phyloP scores from a whole-genome alignment of 1,140 invertebrate species.

The Lucilia sericata region DNA sequence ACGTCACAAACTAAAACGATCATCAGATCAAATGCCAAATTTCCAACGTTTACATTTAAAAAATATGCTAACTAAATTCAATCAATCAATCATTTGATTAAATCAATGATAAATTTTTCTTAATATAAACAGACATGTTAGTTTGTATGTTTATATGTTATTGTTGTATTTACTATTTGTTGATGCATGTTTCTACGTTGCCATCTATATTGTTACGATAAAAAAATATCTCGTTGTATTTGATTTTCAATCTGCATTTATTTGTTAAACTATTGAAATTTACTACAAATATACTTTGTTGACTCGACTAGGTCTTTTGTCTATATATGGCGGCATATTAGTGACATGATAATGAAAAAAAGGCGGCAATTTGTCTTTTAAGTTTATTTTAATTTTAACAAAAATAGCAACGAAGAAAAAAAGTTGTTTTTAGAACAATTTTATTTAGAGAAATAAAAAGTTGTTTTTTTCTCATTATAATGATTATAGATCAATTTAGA shows the following conservation, averaged over 20 bases:
- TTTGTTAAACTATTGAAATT: conserved; percentile 14
- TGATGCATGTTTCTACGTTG: conserved; percentile 22
- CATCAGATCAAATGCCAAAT: neutral
- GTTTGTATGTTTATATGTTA: neutral
- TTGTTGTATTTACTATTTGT: neutral
- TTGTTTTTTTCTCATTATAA: no score
- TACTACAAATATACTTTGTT: neutral
- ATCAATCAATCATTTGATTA: conserved; percentile 17
- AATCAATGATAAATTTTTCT: neutral
- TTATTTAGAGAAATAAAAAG: no score
- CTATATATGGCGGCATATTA: neutral
- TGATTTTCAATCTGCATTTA: conserved; percentile 31
- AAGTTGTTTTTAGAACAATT: no score
- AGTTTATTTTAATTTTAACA: neutral
- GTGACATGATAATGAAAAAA: neutral
- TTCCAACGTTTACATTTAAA: neutral
- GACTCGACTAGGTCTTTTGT: neutral
- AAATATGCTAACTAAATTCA: no score
- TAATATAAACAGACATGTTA: neutral
- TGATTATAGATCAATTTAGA: no score
- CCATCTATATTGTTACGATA: neutral
- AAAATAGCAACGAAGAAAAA: no score
- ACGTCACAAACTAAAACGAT: neutral
- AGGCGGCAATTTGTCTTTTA: neutral
- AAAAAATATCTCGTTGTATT: neutral